Conservation (phyloP, 1,140 invertebrate species). For the Philotrypesis tridentata region DNA sequence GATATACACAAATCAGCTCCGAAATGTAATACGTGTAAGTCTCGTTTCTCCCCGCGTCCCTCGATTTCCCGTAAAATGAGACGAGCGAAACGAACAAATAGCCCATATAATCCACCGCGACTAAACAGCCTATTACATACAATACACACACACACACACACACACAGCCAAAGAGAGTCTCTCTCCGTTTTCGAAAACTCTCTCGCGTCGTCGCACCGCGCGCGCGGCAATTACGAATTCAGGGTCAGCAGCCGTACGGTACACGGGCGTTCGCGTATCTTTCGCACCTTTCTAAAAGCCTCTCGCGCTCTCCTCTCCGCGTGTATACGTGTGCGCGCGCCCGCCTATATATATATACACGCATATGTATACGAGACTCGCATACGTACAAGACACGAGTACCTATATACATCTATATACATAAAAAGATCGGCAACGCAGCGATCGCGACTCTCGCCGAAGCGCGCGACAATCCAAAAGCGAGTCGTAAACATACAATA, state of each 20-base stretch:
- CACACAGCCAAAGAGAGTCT: no score
- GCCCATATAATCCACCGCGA: background rate
- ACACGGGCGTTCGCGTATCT: background rate
- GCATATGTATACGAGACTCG: no score
- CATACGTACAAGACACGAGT: no score
- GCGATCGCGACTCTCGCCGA: background rate
- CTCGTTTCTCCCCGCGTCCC: no score
- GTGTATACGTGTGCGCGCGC: background rate
- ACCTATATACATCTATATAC: no score
- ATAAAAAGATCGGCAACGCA: background rate
- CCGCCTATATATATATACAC: background rate
- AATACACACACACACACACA: no score
- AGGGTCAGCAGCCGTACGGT: constrained; percentile 8
- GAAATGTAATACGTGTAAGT: no score
- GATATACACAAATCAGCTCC: no score
- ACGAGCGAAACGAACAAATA: no score
- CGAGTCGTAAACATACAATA: no score
- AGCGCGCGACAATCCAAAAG: constrained; percentile 38
- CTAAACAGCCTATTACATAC: background rate
- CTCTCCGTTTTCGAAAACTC: background rate
- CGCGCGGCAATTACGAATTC: constrained; percentile 35
- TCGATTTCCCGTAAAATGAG: no score
- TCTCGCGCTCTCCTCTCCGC: background rate
- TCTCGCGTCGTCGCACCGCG: no score
- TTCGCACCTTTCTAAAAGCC: constrained; percentile 45